Conservation (phyloP, 1,140 invertebrate genomes). For the Agrypnia vestita region DNA sequence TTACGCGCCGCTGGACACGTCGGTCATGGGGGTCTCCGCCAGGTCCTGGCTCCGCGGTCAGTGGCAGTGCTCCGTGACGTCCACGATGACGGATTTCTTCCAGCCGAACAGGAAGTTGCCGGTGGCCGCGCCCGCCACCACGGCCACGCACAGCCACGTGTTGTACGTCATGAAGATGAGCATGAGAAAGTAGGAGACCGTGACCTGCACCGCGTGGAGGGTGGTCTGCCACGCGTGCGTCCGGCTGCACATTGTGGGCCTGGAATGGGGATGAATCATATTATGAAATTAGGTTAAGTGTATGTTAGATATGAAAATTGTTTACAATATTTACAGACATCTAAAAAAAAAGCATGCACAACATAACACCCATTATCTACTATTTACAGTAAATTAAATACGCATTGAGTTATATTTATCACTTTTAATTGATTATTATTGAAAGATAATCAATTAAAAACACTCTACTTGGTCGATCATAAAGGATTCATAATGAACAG, state of each 20-base stretch:
- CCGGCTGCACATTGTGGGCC: constrained; percentile 85
- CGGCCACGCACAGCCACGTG: constrained; percentile 92
- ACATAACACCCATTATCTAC: not conserved
- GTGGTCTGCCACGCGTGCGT: constrained; percentile 90
- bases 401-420: too few species aligned
- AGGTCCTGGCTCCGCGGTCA: constrained; percentile 67
- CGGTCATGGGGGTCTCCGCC: constrained; percentile 17
- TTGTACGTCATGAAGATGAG: constrained; percentile 99
- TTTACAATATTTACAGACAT: not conserved
- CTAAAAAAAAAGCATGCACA: not conserved
- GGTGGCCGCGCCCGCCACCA: constrained; percentile 90
- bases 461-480: too few species aligned
- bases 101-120: constrained; percentile 97
- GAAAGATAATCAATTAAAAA: too few species aligned
- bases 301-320: not conserved
- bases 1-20: constrained; percentile 2
- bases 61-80: constrained; percentile 97
- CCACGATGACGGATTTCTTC: constrained; percentile 93
- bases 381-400: too few species aligned
- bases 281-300: not conserved
- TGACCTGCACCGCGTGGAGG: constrained; percentile 91
- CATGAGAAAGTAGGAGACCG: constrained; percentile 96
- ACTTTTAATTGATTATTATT: too few species aligned
- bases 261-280: constrained; percentile 67
- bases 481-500: too few species aligned